Base-by-base conservation (phyloP, 1,140 invertebrate genomes). In the Neotoxoptera formosana region DNA sequence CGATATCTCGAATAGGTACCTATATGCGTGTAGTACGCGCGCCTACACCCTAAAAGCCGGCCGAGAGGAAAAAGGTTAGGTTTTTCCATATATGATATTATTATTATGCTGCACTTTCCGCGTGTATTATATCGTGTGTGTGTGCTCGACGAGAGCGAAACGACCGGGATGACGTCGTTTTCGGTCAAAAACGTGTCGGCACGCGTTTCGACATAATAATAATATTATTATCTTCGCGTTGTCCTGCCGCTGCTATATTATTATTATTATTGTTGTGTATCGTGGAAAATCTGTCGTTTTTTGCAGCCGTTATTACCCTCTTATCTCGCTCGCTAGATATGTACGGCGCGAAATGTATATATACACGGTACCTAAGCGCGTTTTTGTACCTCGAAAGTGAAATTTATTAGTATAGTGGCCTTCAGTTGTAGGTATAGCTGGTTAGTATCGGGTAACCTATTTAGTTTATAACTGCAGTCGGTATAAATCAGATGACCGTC, bases 1-100 rank as follows among this genome's bases (percentile, higher is more conserved):
- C 91, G 91, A 86, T 93, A 86, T 92, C 90, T 92, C 60, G 81
- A 93, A 41, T 84, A 84, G 91, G 91, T n/a, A n/a, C n/a, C n/a
- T n/a, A n/a, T n/a, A n/a, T n/a, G n/a, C n/a, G n/a, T 76, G 45
- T 47, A 48, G 41, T 41, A 41, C 41, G 41, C 41, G 41, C 41
- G 41, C 21, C 20, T 48, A 34, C 47, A 34, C 47, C 48, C 67
- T 53, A 41, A 92, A 92, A 92, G 17, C 17, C 91, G 81, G 91
- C 17, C 81, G 84, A 81, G 91, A 92, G 67, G 67, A 91, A 91
- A 81, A 92, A 92, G 47, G 81, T 84, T 91, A 41, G 41, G 83
- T 91, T 92, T 92, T 84, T 81, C 41, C 11, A 47, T 25, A 36
- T 23, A 41, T 41, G 41, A 41, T 41, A 41, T 41, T 41, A 41